Evolutionary conservation across 2,888 invertebrate genomes (phyloP).

Genomic region (Orthosia incerta): DNA sequence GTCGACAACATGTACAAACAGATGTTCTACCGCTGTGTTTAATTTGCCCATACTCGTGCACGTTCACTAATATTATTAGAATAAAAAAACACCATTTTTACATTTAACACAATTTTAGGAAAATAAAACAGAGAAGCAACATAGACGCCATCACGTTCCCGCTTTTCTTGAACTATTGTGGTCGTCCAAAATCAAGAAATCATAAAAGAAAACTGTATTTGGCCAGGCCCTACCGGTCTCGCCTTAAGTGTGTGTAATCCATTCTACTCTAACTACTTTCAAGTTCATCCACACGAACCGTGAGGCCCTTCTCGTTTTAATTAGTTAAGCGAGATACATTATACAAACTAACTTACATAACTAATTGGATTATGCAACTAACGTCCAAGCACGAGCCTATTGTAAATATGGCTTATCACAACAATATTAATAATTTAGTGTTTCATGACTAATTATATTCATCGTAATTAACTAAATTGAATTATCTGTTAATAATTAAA

Average conservation of each 20-base stretch:
- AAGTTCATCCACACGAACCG: constrained; percentile 37
- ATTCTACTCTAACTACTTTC: constrained; percentile 26
- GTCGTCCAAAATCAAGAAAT: too few relatives aligned
- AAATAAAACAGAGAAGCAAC: too few relatives aligned
- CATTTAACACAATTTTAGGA: too few relatives aligned
- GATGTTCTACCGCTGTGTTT: too few relatives aligned
- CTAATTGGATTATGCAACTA: constrained; percentile 45
- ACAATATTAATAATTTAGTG: neutral
- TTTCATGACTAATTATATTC: neutral
- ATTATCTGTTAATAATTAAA: too few relatives aligned
- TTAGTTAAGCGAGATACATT: constrained; percentile 27
- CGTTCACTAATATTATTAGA: too few relatives aligned
- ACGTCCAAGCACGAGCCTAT: constrained; percentile 6
- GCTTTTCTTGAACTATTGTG: too few relatives aligned
- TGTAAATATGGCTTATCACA: constrained; percentile 15
- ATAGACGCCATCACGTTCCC: too few relatives aligned
- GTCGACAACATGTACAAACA: too few relatives aligned
- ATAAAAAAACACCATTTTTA: too few relatives aligned
- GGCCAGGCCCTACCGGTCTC: neutral
- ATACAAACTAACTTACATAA: constrained; percentile 31
- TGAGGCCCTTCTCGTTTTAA: constrained; percentile 46
- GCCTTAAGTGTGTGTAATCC: constrained; percentile 16
- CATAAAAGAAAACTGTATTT: too few relatives aligned
- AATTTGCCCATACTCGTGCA: too few relatives aligned
- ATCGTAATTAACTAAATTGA: neutral